phyloP scores from a whole-genome alignment of 1,140 invertebrate genomes.

The Protaetia brevitarsis region DNA sequence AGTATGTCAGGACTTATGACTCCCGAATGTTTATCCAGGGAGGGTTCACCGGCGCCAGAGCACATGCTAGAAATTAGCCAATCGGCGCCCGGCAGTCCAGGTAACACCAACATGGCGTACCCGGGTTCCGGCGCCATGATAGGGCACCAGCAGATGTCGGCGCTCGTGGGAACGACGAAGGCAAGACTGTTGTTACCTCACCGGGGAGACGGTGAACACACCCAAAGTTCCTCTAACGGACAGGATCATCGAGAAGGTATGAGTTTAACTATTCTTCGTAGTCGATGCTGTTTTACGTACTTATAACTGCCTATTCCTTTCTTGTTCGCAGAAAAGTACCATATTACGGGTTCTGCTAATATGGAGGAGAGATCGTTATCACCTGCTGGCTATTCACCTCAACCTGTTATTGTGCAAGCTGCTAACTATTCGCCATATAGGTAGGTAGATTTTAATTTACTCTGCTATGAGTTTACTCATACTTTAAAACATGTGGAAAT shows the following conservation, averaged over 20 bases:
- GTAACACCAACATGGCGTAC: slow-evolving; percentile 37
- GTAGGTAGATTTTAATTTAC: slow-evolving; percentile 30
- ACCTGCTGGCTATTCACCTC: slow-evolving; percentile 45
- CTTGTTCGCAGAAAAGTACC: slow-evolving; percentile 43
- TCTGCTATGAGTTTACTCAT: not conserved
- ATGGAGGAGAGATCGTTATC: slow-evolving; percentile 46
- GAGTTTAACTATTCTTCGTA: not conserved
- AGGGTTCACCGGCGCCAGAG: slow-evolving; percentile 73
- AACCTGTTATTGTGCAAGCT: slow-evolving; percentile 48
- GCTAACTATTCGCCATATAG: slow-evolving; percentile 46
- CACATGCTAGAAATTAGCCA: slow-evolving; percentile 64
- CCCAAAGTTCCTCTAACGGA: slow-evolving; percentile 39
- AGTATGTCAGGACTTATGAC: slow-evolving; percentile 80
- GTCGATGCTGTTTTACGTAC: not conserved
- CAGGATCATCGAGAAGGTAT: slow-evolving; percentile 46
- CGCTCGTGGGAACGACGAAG: slow-evolving; percentile 51
- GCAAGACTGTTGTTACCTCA: slow-evolving; percentile 46
- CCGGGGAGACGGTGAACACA: slow-evolving; percentile 35
- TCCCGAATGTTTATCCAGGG: slow-evolving; percentile 82
- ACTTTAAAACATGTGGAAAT: not conserved
- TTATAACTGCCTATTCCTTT: slow-evolving; percentile 19
- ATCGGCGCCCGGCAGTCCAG: slow-evolving; percentile 68
- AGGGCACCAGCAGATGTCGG: slow-evolving; percentile 49
- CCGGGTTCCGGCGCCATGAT: slow-evolving; percentile 45
- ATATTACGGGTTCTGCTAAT: slow-evolving; percentile 29